Evolutionary conservation across 2,797 vertebrate species (phyloP), one percentile per base, ranked within the genome.

Genomic region (Malacoctenus gilli): DNA sequence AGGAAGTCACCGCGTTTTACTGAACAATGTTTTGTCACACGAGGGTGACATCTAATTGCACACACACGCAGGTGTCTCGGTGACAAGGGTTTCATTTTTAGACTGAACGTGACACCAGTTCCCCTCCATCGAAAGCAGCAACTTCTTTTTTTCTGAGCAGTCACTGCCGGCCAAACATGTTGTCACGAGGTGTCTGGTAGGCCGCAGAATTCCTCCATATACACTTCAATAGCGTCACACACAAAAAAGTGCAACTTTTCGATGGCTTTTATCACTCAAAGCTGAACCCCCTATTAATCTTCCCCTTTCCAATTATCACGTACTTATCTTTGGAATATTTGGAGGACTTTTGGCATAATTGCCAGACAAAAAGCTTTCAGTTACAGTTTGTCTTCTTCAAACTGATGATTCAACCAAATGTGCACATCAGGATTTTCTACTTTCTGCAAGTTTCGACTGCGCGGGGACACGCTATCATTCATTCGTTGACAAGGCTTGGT

Each of bases 111-210:
- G 64, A 85, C 49, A 70, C 51, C 41, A 54, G 62, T 79, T 88
- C 71, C 69, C 25, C 71, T 84, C 58, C 61, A 79, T 62, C 9
- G 51, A 83, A 83, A 84, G 64, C 38, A 68, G 7, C 32, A 40
- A 72, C 85, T 83, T 84, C 70, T 75, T 73, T 80, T 82, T 73
- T 32, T 32, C 9, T 52, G 7, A 11, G 20, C 21, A 49, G 48
- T 39, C 21, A 22, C 30, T 51, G n/a, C 15, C 21, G 31, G 31
- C 30, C 18, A 39, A 60, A 53, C 59, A 23, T 37, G 50, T 18
- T 56, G 61, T 85, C 77, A 85, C 58, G 35, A 62, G 71, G 39
- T 15, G 0, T 14, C 51, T 49, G 18, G 8, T 41, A n/a, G 64
- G 12, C 19, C 32, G 25, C 13, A 13, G 38, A 36, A 18, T 18